phyloP scores from a whole-genome alignment of 2,797 vertebrate genomes.

The Trachops cirrhosus region DNA sequence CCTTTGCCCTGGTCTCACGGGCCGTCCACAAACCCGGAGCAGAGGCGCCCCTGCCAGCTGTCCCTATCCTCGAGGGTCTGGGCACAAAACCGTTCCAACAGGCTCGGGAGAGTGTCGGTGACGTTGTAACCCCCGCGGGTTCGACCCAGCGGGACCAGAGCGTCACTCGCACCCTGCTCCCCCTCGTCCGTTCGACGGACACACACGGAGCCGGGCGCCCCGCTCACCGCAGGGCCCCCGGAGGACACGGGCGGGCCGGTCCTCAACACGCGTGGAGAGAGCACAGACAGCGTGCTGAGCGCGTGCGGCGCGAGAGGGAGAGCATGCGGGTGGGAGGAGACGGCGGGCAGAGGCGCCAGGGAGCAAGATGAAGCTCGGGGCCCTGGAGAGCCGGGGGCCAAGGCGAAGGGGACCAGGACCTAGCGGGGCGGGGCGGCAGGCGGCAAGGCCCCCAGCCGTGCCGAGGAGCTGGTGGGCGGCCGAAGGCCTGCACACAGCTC shows the following conservation, averaged over 20 bases:
- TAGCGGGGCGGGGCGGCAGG: too few relatives aligned
- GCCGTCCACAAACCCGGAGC: too few relatives aligned
- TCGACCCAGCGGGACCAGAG: background rate
- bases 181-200: background rate
- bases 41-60: background rate
- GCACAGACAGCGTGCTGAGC: background rate
- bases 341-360: background rate
- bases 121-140: rapidly evolving
- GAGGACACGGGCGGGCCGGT: background rate
- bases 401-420: background rate
- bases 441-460: too few relatives aligned
- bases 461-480: background rate
- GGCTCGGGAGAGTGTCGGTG: background rate
- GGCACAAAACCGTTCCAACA: background rate
- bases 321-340: background rate
- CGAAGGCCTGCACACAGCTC: too few relatives aligned
- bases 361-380: background rate
- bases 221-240: background rate
- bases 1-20: too few relatives aligned
- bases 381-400: background rate
- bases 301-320: background rate
- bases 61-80: background rate
- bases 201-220: too few relatives aligned
- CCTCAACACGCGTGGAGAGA: background rate
- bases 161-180: background rate